Conservation (phyloP, 2,888 invertebrate species). For the Malacosoma neustria region DNA sequence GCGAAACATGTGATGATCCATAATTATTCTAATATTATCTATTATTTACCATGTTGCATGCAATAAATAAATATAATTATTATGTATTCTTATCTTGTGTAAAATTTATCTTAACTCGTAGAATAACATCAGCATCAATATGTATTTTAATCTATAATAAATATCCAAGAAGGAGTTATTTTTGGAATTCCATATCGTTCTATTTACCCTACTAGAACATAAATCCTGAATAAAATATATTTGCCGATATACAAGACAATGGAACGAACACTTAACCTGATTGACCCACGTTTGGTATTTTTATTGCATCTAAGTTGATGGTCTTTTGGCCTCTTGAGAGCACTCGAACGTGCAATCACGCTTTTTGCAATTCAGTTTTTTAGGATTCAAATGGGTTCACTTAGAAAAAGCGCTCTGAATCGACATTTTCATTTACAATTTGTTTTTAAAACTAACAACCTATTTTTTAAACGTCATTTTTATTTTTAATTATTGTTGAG, state of each 20-base stretch:
- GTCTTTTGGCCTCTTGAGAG: slow-evolving; percentile 9
- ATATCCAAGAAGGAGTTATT: no score
- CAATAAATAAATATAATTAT: neutral
- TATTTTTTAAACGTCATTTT: no score
- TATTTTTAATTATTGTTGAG: no score
- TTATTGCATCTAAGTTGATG: slow-evolving; percentile 32
- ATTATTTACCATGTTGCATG: no score
- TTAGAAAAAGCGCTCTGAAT: no score
- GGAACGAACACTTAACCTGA: slow-evolving; percentile 44
- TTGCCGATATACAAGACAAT: slow-evolving; percentile 7
- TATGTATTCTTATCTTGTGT: no score
- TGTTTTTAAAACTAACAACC: no score
- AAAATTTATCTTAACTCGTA: neutral
- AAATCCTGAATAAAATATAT: slow-evolving; percentile 2
- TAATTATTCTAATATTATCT: no score
- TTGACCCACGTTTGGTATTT: slow-evolving; percentile 43
- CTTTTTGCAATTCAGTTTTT: neutral
- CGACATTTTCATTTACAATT: no score
- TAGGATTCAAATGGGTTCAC: neutral
- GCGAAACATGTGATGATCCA: neutral
- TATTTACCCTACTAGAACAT: slow-evolving; percentile 1
- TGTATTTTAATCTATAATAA: no score
- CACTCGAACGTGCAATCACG: neutral
- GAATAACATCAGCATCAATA: no score
- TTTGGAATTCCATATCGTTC: slow-evolving; percentile 1